Evolutionary conservation across 2,797 vertebrate species (phyloP).

Genomic region (Hypotaenidia philippensis): DNA sequence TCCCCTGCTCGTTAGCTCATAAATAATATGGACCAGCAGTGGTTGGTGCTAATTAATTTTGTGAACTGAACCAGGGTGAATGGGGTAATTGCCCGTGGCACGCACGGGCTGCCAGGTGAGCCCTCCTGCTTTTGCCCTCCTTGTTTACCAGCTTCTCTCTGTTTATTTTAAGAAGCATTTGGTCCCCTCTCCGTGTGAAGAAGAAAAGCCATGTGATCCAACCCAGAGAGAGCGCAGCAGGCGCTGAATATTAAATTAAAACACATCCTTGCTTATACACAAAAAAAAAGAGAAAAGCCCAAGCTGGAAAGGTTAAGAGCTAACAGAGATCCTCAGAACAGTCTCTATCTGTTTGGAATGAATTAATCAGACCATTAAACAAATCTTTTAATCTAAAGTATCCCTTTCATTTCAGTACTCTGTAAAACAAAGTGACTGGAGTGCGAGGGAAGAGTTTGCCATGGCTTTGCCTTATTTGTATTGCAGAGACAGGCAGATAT

Average conservation of each 20-base stretch:
- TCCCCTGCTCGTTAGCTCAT: slow-evolving; percentile 55
- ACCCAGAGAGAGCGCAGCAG: slow-evolving; percentile 48
- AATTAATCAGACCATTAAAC: slow-evolving; percentile 83
- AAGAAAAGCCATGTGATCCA: slow-evolving; percentile 22
- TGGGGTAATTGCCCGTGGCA: slow-evolving; percentile 55
- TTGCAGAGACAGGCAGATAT: neutral
- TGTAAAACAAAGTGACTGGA: slow-evolving; percentile 75
- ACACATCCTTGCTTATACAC: slow-evolving; percentile 25
- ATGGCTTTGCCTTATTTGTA: slow-evolving; percentile 8
- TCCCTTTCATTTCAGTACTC: slow-evolving; percentile 78
- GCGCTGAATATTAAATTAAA: slow-evolving; percentile 76
- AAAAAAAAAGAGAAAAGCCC: neutral
- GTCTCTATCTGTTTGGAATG: slow-evolving; percentile 77
- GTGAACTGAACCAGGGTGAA: slow-evolving; percentile 57
- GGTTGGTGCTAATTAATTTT: slow-evolving; percentile 74
- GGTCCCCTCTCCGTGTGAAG: slow-evolving; percentile 7
- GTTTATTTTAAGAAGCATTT: slow-evolving; percentile 69
- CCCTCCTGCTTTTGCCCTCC: neutral
- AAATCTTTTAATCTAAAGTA: slow-evolving; percentile 82
- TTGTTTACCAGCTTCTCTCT: slow-evolving; percentile 42
- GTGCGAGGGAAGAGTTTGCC: slow-evolving; percentile 55
- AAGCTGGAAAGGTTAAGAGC: slow-evolving; percentile 79
- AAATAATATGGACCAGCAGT: slow-evolving; percentile 55
- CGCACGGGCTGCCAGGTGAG: neutral
- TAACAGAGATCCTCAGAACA: slow-evolving; percentile 69